A percentile compares a stretch with the other conserved stretches of the same genome.
Conservation (phyloP, 2,797 vertebrate genomes). For the Zalophus californianus region DNA sequence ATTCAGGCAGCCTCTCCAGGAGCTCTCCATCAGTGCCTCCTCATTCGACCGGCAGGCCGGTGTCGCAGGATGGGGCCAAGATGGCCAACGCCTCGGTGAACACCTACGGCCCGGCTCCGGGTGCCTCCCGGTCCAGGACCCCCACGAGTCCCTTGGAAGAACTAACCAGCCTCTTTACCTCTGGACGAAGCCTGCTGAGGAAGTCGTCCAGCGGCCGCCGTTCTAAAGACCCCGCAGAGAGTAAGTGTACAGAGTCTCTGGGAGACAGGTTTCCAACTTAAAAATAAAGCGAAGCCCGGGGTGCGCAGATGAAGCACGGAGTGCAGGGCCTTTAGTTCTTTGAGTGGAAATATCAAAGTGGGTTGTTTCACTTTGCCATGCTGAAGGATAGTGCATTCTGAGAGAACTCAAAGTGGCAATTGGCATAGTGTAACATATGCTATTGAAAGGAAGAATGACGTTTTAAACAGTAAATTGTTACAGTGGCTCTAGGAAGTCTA, state of each 20-base stretch:
- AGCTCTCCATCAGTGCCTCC: constrained; percentile 97
- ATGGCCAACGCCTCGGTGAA: constrained; percentile 88
- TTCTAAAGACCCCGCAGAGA: constrained; percentile 96
- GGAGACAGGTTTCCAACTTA: rapidly evolving
- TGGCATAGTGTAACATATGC: rapidly evolving
- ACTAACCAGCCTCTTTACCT: constrained; percentile 98
- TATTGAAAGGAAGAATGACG: neutral
- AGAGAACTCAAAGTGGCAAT: neutral
- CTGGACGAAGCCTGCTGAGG: constrained; percentile 97
- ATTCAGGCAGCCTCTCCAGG: constrained; percentile 92
- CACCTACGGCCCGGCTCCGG: constrained; percentile 92
- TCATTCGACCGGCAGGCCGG: constrained; percentile 92
- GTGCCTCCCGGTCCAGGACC: constrained; percentile 96
- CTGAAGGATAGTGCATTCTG: neutral
- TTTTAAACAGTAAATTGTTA: neutral
- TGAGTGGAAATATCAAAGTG: neutral
- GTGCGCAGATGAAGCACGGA: rapidly evolving
- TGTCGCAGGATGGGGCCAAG: constrained; percentile 94
- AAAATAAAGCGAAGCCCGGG: rapidly evolving
- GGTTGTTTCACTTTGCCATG: rapidly evolving
- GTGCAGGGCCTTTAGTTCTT: rapidly evolving
- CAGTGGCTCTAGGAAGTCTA: neutral
- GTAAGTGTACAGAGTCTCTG: constrained; percentile 87
- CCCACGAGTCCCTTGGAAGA: constrained; percentile 98
- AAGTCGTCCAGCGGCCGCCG: constrained; percentile 96